A percentile compares a stretch with the other conserved stretches of the same genome.
phyloP scores from a whole-genome alignment of 35 echinoderm and acorn worm genomes.

The Patiria miniata region DNA sequence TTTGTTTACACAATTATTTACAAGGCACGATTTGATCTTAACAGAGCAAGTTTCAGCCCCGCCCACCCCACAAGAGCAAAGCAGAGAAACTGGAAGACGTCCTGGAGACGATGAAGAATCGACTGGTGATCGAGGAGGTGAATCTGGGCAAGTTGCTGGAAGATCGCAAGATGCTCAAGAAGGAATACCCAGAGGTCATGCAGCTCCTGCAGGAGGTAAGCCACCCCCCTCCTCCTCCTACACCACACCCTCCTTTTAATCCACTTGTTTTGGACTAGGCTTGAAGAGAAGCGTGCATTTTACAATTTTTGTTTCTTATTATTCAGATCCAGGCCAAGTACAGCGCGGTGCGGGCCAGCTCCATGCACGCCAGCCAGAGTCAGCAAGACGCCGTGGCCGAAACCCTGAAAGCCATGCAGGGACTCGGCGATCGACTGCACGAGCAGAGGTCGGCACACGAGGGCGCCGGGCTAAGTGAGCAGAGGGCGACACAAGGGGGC shows the following conservation, averaged over 20 bases:
- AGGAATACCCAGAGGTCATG: conserved; percentile 81
- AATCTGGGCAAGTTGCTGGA: conserved; percentile 74
- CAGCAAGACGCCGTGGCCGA: conserved; percentile 37
- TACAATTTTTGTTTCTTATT: background rate
- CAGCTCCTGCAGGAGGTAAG: conserved; percentile 80
- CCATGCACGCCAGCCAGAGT: conserved; percentile 62
- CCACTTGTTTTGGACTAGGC: too few species aligned
- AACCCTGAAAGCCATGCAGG: conserved; percentile 45
- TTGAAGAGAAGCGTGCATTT: too few species aligned
- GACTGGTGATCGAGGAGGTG: conserved; percentile 67
- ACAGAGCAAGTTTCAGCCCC: conserved; percentile 53
- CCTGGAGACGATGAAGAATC: conserved; percentile 73
- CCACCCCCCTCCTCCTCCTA: background rate
- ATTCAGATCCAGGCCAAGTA: conserved; percentile 82
- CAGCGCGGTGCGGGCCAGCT: conserved; percentile 71
- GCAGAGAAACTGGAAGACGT: conserved; percentile 81
- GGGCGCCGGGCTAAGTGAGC: conserved; percentile 12
- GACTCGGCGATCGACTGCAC: conserved; percentile 12
- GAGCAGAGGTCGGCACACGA: background rate
- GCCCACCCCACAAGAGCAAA: conserved; percentile 65
- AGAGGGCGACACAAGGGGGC: background rate
- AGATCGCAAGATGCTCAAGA: conserved; percentile 73
- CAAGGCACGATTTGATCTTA: background rate
- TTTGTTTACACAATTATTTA: too few species aligned
- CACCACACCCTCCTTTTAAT: background rate